Evolutionary conservation across 2,888 invertebrate species (phyloP).

Genomic region (Tanytarsus gracilentus): DNA sequence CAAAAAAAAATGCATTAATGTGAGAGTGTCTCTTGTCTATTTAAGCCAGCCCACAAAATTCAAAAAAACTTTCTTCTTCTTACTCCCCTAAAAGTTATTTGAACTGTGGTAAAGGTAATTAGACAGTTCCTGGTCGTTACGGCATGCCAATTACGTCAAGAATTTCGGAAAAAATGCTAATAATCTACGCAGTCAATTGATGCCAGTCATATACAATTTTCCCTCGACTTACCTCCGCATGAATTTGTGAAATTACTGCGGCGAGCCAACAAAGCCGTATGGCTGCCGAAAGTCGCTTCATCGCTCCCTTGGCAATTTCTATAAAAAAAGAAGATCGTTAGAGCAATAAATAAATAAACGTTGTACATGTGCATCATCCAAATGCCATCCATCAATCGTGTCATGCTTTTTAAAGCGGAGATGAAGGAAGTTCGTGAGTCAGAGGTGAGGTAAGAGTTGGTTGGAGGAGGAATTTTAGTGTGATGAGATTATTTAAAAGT

Average conservation of each 20-base stretch:
- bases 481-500: too few species aligned
- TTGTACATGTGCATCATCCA: background rate
- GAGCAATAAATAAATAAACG: background rate
- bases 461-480: too few species aligned
- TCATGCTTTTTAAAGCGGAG: too few species aligned
- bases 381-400: conserved; percentile 9
- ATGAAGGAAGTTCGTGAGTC: too few species aligned
- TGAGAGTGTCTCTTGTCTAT: background rate
- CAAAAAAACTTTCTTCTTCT: background rate
- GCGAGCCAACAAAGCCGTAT: conserved; percentile 42
- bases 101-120: background rate
- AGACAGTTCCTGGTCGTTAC: background rate
- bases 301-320: conserved; percentile 20
- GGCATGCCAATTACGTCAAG: conserved; percentile 22
- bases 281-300: conserved; percentile 41
- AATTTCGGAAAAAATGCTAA: background rate
- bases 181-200: background rate
- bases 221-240: conserved; percentile 33
- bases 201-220: background rate
- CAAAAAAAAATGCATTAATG: background rate
- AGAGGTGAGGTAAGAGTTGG: too few species aligned
- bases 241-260: conserved; percentile 36
- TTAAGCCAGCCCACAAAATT: background rate
- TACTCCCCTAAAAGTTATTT: too few species aligned
- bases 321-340: background rate